phyloP scores from a whole-genome alignment of 1,140 invertebrate genomes.

The Medauroidea extradentata region DNA sequence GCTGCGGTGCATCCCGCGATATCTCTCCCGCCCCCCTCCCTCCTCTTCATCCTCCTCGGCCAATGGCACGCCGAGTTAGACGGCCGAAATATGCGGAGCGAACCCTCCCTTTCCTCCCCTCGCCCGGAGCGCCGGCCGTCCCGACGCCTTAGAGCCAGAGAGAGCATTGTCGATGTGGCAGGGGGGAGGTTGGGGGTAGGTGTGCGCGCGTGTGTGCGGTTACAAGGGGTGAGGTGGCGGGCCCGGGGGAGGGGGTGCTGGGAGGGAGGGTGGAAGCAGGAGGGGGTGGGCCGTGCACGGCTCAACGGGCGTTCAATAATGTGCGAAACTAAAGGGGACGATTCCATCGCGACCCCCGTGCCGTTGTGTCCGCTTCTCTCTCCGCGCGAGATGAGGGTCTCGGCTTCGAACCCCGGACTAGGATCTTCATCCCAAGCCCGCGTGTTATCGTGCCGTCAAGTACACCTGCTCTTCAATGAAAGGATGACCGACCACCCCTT shows the following conservation, averaged over 20 bases:
- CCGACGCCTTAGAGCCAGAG: conserved; percentile 13
- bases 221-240: conserved; percentile 18
- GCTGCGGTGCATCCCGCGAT: too few species aligned
- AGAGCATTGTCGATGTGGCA: too few species aligned
- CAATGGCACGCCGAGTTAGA: conserved; percentile 39
- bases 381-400: too few species aligned
- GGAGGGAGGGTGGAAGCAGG: conserved; percentile 32
- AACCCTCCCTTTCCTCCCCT: conserved; percentile 14
- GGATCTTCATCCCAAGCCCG: too few species aligned
- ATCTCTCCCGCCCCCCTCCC: conserved; percentile 25
- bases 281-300: conserved; percentile 47
- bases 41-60: neutral
- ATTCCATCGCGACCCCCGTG: conserved; percentile 19
- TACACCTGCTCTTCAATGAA: too few species aligned
- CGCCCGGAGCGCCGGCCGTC: conserved; percentile 9
- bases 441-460: too few species aligned
- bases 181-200: too few species aligned
- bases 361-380: too few species aligned
- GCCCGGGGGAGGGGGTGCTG: conserved; percentile 29
- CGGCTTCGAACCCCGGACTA: too few species aligned
- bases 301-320: conserved; percentile 51
- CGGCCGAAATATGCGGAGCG: conserved; percentile 31
- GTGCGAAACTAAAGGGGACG: conserved; percentile 48
- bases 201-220: conserved; percentile 4
- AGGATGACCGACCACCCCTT: too few species aligned